Percentiles rank a stretch among this genome's conserved stretches.
Evolutionary conservation across 2,888 invertebrate species (phyloP).

Genomic region (Autographa pulchrina): DNA sequence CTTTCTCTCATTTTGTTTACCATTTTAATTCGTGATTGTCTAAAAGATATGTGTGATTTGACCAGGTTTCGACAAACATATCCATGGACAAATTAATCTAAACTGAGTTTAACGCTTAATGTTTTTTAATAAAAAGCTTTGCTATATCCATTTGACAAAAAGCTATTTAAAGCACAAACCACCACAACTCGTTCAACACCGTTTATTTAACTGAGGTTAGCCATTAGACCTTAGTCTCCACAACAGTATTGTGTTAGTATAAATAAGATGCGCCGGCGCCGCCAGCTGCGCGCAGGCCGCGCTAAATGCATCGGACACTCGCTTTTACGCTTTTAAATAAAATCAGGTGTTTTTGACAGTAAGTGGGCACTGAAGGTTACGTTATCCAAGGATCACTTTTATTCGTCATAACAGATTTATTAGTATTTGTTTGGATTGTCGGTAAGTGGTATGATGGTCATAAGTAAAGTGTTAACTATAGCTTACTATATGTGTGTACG

Average conservation of each 20-base stretch:
- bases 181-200: neutral
- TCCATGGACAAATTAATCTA: too few species aligned
- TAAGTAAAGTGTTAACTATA: neutral
- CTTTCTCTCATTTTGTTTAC: too few species aligned
- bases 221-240: constrained; percentile 6
- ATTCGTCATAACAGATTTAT: neutral
- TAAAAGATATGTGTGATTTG: too few species aligned
- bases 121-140: neutral
- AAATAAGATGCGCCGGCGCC: constrained; percentile 38
- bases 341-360: constrained; percentile 16
- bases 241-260: neutral
- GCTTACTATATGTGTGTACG: neutral
- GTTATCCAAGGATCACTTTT: neutral
- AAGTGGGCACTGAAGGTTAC: neutral
- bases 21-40: too few species aligned
- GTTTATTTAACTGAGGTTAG: neutral
- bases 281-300: constrained; percentile 37
- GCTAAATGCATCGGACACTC: constrained; percentile 19
- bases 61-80: too few species aligned
- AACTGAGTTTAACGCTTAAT: too few species aligned
- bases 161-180: neutral
- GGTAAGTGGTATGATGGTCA: neutral
- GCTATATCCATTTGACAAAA: neutral
- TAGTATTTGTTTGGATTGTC: neutral
- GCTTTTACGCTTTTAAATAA: constrained; percentile 15